Percentiles rank a stretch among this genome's conserved stretches.
These are phyloP conservation scores for Montipora cactus DNA, from an alignment of 64 coral and sea anemone species.

Conservation along the genomic window DNA sequence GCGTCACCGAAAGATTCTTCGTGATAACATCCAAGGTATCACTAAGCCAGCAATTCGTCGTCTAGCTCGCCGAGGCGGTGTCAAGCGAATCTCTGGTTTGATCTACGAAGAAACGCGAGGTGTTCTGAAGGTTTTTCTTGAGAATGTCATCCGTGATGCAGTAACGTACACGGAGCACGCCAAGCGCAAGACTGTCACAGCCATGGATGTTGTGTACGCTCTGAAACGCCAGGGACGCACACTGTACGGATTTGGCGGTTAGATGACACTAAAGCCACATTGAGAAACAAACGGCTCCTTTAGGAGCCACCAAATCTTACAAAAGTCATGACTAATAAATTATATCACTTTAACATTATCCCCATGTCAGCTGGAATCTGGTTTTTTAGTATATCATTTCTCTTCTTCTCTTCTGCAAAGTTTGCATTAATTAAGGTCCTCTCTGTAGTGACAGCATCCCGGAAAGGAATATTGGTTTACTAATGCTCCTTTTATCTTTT, in stretches of 20 bases:
- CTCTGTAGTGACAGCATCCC: no score
- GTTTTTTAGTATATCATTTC: no score
- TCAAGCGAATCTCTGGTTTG: constrained; percentile 81
- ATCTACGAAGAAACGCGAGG: constrained; percentile 76
- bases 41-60: constrained; percentile 79
- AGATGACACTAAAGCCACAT: not conserved
- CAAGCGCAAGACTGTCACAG: constrained; percentile 55
- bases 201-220: constrained; percentile 55
- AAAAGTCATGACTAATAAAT: not conserved
- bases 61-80: constrained; percentile 83
- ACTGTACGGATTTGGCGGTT: constrained; percentile 71
- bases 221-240: constrained; percentile 66
- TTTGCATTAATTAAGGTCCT: no score
- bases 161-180: constrained; percentile 59
- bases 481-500: no score
- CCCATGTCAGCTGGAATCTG: no score
- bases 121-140: constrained; percentile 42
- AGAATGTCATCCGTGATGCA: constrained; percentile 55
- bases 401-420: no score
- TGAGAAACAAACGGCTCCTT: constrained; percentile 16
- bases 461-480: no score
- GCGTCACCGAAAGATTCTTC: constrained; percentile 87
- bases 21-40: constrained; percentile 87
- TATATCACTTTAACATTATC: not conserved
- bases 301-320: constrained; percentile 32